These are phyloP conservation scores for Baccha elongata DNA, from an alignment of 2,888 invertebrate genomes.

Conservation along the genomic window DNA sequence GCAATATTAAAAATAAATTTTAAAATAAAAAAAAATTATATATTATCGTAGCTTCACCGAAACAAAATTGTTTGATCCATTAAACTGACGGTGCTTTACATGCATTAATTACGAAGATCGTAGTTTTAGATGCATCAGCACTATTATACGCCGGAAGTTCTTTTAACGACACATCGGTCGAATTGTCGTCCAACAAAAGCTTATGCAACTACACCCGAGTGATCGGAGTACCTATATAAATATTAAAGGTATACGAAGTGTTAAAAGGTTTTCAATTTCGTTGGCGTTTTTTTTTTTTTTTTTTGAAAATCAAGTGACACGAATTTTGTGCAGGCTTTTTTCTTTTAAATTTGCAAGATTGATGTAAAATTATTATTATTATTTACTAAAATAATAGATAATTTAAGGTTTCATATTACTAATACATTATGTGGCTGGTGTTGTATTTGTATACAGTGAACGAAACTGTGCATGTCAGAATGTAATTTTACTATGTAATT, in stretches of 20 bases:
- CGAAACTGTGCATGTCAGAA: conserved; percentile 55
- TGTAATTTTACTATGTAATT: conserved; percentile 55
- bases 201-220: conserved; percentile 40
- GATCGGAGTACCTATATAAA: background rate
- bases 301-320: conserved; percentile 42
- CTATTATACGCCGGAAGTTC: conserved; percentile 56
- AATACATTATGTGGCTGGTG: conserved; percentile 14
- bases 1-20: background rate
- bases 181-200: conserved; percentile 30
- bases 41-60: background rate
- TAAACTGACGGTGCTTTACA: conserved; percentile 50
- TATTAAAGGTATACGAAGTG: background rate
- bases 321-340: conserved; percentile 44
- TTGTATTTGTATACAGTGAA: background rate
- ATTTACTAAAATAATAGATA: conserved; percentile 59
- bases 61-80: conserved; percentile 32
- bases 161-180: conserved; percentile 31
- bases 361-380: conserved; percentile 63
- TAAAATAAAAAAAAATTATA: background rate
- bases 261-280: conserved; percentile 40
- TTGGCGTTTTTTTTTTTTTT: background rate
- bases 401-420: conserved; percentile 49
- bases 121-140: conserved; percentile 63
- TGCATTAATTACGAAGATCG: conserved; percentile 58
- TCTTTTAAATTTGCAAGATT: conserved; percentile 66